These are phyloP conservation scores for Cinara cedri DNA, from an alignment of 2,888 invertebrate genomes.

Conservation along the genomic window DNA sequence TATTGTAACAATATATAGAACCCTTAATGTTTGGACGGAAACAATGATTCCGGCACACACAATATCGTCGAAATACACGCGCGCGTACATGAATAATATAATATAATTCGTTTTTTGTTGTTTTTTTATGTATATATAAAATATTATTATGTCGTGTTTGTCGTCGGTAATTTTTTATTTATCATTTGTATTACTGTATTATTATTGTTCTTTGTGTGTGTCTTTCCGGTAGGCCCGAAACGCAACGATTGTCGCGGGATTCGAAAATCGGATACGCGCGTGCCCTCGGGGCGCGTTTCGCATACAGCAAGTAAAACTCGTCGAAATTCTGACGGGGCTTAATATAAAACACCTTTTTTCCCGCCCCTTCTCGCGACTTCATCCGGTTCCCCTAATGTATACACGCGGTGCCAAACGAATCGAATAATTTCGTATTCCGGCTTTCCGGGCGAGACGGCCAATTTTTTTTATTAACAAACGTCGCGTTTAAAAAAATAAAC, in stretches of 20 bases:
- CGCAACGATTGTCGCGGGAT: background rate
- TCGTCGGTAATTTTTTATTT: no score
- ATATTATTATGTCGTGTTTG: no score
- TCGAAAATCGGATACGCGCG: conserved; percentile 30
- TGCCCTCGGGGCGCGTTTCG: background rate
- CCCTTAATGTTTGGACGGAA: no score
- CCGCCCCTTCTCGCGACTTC: background rate
- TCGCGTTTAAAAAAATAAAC: no score
- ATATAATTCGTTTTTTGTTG: no score
- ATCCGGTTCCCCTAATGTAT: background rate
- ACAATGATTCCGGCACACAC: no score
- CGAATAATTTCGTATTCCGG: background rate
- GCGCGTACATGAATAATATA: no score
- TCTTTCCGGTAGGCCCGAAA: background rate
- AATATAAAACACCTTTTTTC: background rate
- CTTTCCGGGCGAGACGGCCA: background rate
- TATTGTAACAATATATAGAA: no score
- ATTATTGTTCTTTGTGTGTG: background rate
- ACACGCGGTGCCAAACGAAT: background rate
- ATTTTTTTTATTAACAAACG: no score
- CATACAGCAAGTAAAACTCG: background rate
- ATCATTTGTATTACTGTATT: background rate
- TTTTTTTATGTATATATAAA: no score
- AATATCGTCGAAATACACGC: no score
- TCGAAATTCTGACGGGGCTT: background rate